Base-by-base conservation (phyloP, 2,113 vertebrate genomes). In the Coptodon bakossiorum region DNA sequence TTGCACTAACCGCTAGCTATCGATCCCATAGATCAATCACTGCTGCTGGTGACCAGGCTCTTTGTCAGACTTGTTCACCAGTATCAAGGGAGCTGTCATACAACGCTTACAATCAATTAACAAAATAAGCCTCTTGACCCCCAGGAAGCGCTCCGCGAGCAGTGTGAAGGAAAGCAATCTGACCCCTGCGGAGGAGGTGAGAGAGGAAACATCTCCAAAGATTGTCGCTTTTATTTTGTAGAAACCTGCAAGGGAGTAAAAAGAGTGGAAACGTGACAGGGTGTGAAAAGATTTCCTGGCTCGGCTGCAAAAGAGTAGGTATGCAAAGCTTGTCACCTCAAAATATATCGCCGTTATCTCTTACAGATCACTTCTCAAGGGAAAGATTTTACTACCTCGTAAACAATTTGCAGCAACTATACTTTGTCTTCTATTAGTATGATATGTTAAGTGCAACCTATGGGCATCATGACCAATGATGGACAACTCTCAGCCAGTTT, bases 61-160 rank as follows among this genome's bases (percentile, higher is more conserved):
- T 87, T 90, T 71, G 93, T 90, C 91, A 94, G 93, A 89, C 90
- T 81, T 71, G 83, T 88, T 89, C 27, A 89, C 88, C 90, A 94
- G 91, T 95, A 95, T 95, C 96, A 95, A 89, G 92, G 95, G 94
- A 96, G 91, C 94, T 95, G 95, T 96, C 96, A 95, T 91, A 92
- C 94, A 91, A 93, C 85, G 95, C 95, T 96, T 97, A 96, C 91
- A 96, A 96, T 95, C 96, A 96, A 94, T 97, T 96, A 97, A 86
- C 91, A 92, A 96, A 97, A 96, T 94, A 93, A 95, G 96, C 94
- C 94, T 94, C 90, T 94, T 95, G 93, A 93, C 71, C 91, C 90
- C 43, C 76, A 29, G 87, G 78, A 87, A 87, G 79, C 14, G 36
- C 84, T 83, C 56, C 31, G 36, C 82, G 92, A 82, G 53, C 59